A percentile compares a stretch with the other conserved stretches of the same genome.
phyloP scores from a whole-genome alignment of 2,797 vertebrate species.

The Oreochromis mossambicus region DNA sequence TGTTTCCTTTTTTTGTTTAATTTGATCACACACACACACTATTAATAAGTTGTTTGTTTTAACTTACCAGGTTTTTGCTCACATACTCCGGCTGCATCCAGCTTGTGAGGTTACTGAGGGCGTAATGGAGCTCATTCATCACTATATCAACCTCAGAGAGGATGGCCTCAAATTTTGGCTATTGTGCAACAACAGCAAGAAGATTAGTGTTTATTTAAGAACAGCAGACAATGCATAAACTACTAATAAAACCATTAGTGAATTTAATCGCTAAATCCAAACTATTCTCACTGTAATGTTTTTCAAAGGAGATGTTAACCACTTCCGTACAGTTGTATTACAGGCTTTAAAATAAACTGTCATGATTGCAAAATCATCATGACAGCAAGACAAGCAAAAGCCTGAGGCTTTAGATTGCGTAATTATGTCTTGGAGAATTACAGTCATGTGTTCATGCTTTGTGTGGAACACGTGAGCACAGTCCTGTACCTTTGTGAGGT shows the following conservation, averaged over 20 bases:
- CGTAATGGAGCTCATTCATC: constrained; percentile 62
- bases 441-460: not conserved
- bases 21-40: not conserved
- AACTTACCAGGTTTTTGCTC: constrained; percentile 70
- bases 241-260: not conserved
- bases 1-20: not conserved
- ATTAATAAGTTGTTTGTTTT: not conserved
- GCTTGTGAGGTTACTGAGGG: constrained; percentile 61
- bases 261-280: not conserved
- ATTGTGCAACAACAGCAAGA: not conserved
- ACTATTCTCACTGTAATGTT: not conserved
- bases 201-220: not conserved
- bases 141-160: constrained; percentile 71
- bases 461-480: not conserved
- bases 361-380: not conserved
- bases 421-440: not conserved
- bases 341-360: not conserved
- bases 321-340: not conserved
- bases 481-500: constrained; percentile 70
- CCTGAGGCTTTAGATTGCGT: not conserved
- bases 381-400: not conserved
- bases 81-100: constrained; percentile 74
- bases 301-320: not conserved
- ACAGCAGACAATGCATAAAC: not conserved
- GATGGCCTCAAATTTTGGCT: constrained; percentile 78